A percentile compares a stretch with the other conserved stretches of the same genome.
phyloP scores from a whole-genome alignment of 2,113 vertebrate genomes.

The Colistium nudipinnis region DNA sequence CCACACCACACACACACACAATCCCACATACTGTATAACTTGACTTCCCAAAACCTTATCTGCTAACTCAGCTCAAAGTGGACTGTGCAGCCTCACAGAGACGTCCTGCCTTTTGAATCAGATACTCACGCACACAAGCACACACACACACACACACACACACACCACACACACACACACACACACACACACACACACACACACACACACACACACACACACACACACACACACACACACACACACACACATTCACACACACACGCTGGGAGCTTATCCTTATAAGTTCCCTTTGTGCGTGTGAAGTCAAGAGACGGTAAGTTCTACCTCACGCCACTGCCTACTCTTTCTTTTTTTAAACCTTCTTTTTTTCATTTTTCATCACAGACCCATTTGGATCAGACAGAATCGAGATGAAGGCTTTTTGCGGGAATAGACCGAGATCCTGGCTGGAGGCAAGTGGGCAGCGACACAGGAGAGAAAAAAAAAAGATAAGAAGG shows the following conservation, averaged over 20 bases:
- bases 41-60: constrained; percentile 44
- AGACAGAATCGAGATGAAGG: constrained; percentile 52
- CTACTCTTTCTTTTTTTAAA: not conserved
- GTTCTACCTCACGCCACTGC: constrained; percentile 19
- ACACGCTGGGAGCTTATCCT: constrained; percentile 4
- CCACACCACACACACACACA: not conserved
- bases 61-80: constrained; percentile 59
- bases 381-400: constrained; percentile 35
- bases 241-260: not conserved
- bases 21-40: constrained; percentile 10
- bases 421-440: constrained; percentile 36
- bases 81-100: constrained; percentile 20
- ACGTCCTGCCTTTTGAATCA: constrained; percentile 6
- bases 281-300: constrained; percentile 16
- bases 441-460: constrained; percentile 41
- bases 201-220: constrained; percentile 1
- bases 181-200: constrained; percentile 8
- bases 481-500: not conserved
- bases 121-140: too few species aligned
- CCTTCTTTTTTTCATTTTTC: constrained; percentile 13
- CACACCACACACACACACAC: not conserved
- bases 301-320: constrained; percentile 21
- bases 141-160: constrained; percentile 5
- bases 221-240: constrained; percentile 4
- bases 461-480: constrained; percentile 13